These are phyloP conservation scores for Noctilio leporinus DNA, from an alignment of 2,113 vertebrate genomes.

Conservation along the genomic window DNA sequence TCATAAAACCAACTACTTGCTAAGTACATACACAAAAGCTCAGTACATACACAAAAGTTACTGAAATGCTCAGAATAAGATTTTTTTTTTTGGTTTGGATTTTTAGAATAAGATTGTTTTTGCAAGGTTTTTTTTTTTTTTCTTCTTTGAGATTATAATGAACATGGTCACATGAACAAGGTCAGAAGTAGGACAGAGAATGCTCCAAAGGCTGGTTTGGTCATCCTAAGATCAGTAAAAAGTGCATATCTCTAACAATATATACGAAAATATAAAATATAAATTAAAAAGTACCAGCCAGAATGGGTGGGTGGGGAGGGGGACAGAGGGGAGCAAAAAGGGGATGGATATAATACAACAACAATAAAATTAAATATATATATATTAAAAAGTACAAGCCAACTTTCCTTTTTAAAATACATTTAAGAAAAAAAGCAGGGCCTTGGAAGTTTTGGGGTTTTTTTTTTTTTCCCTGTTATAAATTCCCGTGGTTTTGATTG, in stretches of 20 bases:
- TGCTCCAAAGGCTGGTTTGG: background rate
- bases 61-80: background rate
- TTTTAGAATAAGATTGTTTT: background rate
- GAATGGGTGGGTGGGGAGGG: no score
- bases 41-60: background rate
- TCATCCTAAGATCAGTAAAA: background rate
- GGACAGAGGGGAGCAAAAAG: no score
- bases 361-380: no score
- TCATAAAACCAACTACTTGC: background rate
- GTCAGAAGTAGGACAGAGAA: background rate
- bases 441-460: no score
- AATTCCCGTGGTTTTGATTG: background rate
- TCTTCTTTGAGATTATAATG: background rate
- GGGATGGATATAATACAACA: no score
- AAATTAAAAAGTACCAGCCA: no score
- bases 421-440: no score
- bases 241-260: background rate
- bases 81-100: background rate
- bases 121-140: background rate
- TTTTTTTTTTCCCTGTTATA: no score
- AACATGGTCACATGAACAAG: background rate
- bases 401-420: no score
- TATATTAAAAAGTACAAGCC: no score
- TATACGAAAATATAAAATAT: no score
- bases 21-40: background rate